These are phyloP conservation scores for Cephus spinipes DNA, from an alignment of 2,888 invertebrate species.

Conservation along the genomic window DNA sequence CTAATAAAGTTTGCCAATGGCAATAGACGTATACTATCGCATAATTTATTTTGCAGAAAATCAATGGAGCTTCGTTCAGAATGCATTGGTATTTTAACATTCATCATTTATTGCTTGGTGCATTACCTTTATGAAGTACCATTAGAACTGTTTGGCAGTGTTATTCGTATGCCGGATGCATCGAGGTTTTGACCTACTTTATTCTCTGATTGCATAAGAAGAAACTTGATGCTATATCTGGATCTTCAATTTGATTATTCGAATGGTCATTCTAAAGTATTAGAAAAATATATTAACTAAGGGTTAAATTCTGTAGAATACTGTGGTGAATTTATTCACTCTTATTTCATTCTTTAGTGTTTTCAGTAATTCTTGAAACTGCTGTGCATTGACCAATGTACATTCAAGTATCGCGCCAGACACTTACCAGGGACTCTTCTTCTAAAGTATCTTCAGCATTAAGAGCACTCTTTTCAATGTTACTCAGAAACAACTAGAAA, in stretches of 20 bases:
- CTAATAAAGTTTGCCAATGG: background rate
- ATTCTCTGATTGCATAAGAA: slow-evolving; percentile 23
- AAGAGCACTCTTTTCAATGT: background rate
- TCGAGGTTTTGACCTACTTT: slow-evolving; percentile 33
- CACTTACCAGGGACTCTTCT: background rate
- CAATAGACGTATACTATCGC: background rate
- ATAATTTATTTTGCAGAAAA: background rate
- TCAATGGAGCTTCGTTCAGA: background rate
- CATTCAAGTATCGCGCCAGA: background rate
- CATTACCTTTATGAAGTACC: slow-evolving; percentile 12
- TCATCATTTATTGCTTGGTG: slow-evolving; percentile 10
- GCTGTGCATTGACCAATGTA: background rate
- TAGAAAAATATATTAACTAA: background rate
- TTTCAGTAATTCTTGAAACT: background rate
- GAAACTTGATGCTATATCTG: slow-evolving; percentile 15
- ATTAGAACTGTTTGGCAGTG: slow-evolving; percentile 19
- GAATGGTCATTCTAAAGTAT: background rate
- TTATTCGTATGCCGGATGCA: slow-evolving; percentile 27
- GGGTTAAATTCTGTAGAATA: background rate
- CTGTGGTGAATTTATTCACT: background rate
- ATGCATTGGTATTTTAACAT: background rate
- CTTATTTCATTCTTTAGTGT: background rate
- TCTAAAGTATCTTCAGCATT: background rate
- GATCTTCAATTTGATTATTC: background rate
- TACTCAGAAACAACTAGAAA: background rate